phyloP scores from a whole-genome alignment of 2,797 vertebrate genomes.

The Gallinago solitaria region DNA sequence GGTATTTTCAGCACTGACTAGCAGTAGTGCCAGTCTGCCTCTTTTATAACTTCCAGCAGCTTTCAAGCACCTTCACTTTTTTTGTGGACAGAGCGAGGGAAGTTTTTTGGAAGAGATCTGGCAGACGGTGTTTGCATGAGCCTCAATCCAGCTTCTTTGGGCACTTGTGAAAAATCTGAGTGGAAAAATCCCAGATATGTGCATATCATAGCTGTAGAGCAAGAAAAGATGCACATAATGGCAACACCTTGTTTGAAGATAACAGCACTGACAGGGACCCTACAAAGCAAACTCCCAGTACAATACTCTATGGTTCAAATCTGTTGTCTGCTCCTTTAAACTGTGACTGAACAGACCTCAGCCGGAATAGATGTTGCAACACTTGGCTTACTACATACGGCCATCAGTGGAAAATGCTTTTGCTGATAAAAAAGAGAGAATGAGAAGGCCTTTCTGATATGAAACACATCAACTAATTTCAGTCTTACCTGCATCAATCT shows the following conservation, averaged over 20 bases:
- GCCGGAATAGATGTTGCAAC: not conserved
- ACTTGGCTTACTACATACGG: not conserved
- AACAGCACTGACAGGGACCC: not conserved
- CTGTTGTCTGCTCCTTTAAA: not conserved
- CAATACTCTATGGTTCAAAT: not conserved
- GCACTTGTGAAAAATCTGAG: accelerated
- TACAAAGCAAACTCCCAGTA: not conserved
- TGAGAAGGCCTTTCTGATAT: not conserved
- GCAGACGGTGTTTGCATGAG: not conserved
- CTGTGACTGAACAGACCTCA: not conserved
- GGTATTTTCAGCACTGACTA: not conserved
- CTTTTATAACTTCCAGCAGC: not conserved
- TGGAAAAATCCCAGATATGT: not conserved
- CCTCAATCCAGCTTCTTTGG: not conserved
- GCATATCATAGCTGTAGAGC: not conserved
- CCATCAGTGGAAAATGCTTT: not conserved
- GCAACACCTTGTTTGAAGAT: not conserved
- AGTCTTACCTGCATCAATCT: not conserved
- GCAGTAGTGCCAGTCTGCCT: not conserved
- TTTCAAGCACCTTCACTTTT: not conserved
- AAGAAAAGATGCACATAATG: accelerated
- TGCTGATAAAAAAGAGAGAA: not conserved
- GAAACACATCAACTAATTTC: not conserved
- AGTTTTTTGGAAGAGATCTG: not conserved
- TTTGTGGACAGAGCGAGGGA: not conserved